Base-by-base conservation (phyloP, 2,888 invertebrate genomes). In the Acleris laterana region DNA sequence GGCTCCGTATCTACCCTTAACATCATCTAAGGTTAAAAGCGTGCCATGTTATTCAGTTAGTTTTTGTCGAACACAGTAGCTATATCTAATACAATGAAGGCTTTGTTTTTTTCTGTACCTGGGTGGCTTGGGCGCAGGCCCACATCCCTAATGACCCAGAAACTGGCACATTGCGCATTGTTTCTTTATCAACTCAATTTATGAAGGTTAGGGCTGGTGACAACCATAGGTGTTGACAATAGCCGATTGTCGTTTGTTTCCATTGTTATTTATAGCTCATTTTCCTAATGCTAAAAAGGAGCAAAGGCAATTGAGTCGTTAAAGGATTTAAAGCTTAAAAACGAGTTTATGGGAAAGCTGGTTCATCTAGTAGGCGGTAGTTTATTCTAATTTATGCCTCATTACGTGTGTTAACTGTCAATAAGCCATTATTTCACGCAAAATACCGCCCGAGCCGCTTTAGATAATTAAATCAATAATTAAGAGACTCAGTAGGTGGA, bases 21-120 rank as follows among this genome's bases (percentile, higher is more conserved):
- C 20, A 6, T 16, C 56, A 66, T 66, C 66, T 62, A 57, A 62
- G 28, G 49, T 55, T 48, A 65, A 69, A 71, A 76, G 76, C 72
- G 76, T 75, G 74, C 77, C 76, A 72, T 66, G 55, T 62, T 68
- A 69, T 70, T 74, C 70, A 70, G 71, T 68, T 68, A 70, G 58
- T 68, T 69, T 72, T 73, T 73, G 69, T 72, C 70, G 70, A 73
- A 79, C 78, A 84, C 88, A 84, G 89, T 84, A 85, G 88, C 87
- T 76, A 79, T 78, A 79, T 73, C 74, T 78, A 71, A 68, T 62
- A 63, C 68, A 71, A 79, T 77, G 74, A 74, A 78, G 72, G 74
- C 60, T 70, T 72, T 76, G 75, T 79, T 74, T 65, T 67, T 70
- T 71, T 67, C 2, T 62, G 67, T 76, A 74, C 77, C 77, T 73